These are phyloP conservation scores for Passerina amoena DNA, from an alignment of 2,113 vertebrate species.

Conservation along the genomic window DNA sequence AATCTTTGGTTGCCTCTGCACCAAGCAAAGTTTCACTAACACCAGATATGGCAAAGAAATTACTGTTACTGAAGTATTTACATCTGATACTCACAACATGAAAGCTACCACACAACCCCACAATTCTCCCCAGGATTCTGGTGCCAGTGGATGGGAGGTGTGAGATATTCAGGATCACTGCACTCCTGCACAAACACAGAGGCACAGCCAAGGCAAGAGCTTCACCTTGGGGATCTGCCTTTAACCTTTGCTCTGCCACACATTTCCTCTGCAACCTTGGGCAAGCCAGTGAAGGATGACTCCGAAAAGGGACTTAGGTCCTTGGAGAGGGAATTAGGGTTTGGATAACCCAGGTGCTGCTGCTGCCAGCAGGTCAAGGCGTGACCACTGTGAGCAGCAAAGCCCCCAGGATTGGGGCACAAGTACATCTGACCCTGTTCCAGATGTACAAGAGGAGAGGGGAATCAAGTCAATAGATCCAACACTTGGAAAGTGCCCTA, in stretches of 20 bases:
- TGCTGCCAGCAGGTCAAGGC: background rate
- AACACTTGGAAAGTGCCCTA: background rate
- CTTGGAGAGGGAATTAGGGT: background rate
- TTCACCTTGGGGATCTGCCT: background rate
- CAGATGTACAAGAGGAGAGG: background rate
- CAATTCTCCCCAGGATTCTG: background rate
- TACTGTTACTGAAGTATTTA: background rate
- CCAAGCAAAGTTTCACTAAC: background rate
- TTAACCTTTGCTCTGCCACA: background rate
- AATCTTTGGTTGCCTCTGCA: background rate
- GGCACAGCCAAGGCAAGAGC: background rate
- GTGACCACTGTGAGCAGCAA: background rate
- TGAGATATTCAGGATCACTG: background rate
- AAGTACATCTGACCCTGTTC: background rate
- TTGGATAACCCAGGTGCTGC: background rate
- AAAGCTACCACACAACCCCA: background rate
- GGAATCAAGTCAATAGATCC: background rate
- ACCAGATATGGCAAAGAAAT: background rate
- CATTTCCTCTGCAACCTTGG: background rate
- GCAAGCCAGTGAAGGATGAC: background rate
- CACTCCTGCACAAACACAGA: background rate
- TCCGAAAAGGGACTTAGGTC: background rate
- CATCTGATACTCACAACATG: background rate
- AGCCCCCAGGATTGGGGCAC: background rate
- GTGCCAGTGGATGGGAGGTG: background rate